Evolutionary conservation across 1,140 invertebrate genomes (phyloP).

Genomic region (Xylocopa sonorina): DNA sequence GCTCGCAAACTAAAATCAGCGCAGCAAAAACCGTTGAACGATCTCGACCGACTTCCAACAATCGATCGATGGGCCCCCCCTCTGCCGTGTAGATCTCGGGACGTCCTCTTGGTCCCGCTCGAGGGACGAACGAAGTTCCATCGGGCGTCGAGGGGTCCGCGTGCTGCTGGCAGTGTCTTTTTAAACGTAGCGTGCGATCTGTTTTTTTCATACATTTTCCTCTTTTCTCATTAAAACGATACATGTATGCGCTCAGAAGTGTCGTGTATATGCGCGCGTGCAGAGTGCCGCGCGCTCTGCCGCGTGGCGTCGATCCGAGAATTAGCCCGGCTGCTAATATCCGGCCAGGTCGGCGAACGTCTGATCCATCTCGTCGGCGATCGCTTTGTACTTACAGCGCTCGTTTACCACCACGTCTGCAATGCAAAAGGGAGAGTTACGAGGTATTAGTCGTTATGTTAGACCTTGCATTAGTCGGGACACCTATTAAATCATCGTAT

Average conservation of each 20-base stretch:
- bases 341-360: slow-evolving; percentile 97
- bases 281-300: slow-evolving; percentile 13
- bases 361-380: slow-evolving; percentile 98
- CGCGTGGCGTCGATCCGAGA: too few relatives aligned
- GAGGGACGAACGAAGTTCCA: neutral
- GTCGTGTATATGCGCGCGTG: slow-evolving; percentile 5
- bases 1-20: too few relatives aligned
- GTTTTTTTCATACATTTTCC: neutral
- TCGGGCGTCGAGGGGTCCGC: slow-evolving; percentile 56
- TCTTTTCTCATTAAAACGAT: slow-evolving; percentile 33
- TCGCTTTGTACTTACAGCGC: slow-evolving; percentile 98
- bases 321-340: slow-evolving; percentile 84
- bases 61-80: slow-evolving; percentile 9
- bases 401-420: slow-evolving; percentile 97
- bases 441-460: slow-evolving; percentile 66
- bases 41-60: neutral
- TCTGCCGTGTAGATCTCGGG: slow-evolving; percentile 26
- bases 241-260: slow-evolving; percentile 23
- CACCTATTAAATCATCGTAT: slow-evolving; percentile 19
- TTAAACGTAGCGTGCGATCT: slow-evolving; percentile 58
- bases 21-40: too few relatives aligned
- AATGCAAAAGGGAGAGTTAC: slow-evolving; percentile 77
- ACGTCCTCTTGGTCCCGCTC: slow-evolving; percentile 21
- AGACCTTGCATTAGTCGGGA: slow-evolving; percentile 54
- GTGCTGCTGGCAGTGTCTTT: slow-evolving; percentile 67